These are phyloP conservation scores for Knipowitschia caucasica DNA, from an alignment of 2,797 vertebrate species.

Conservation along the genomic window DNA sequence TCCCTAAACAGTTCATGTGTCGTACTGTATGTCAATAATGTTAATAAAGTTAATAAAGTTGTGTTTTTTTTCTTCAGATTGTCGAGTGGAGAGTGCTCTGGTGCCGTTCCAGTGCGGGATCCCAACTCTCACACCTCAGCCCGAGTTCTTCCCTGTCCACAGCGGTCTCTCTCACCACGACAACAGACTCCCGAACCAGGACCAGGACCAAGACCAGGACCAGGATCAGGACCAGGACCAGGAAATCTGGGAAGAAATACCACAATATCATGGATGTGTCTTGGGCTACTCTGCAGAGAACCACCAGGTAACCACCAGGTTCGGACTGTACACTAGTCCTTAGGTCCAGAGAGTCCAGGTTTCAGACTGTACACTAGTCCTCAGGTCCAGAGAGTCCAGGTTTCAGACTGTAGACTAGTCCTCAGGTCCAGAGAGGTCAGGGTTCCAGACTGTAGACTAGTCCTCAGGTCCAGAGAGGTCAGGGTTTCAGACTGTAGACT, in stretches of 20 bases:
- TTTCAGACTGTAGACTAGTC: too few relatives aligned
- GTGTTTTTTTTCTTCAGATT: slow-evolving; percentile 63
- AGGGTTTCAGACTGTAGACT: too few relatives aligned
- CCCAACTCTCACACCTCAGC: slow-evolving; percentile 57
- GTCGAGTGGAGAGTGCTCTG: slow-evolving; percentile 71
- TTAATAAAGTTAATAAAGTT: not conserved
- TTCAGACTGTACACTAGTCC: too few relatives aligned
- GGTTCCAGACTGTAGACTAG: too few relatives aligned
- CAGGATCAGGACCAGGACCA: slow-evolving; percentile 50
- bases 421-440: too few relatives aligned
- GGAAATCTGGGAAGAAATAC: slow-evolving; percentile 72
- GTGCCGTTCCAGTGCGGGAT: slow-evolving; percentile 69
- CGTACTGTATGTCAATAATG: too few relatives aligned
- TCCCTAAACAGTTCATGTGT: too few relatives aligned
- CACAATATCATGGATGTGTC: slow-evolving; percentile 66
- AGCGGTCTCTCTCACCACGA: slow-evolving; percentile 25
- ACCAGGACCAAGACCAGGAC: slow-evolving; percentile 44
- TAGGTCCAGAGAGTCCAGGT: too few relatives aligned
- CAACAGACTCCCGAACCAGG: slow-evolving; percentile 1
- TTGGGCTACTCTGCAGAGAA: slow-evolving; percentile 75
- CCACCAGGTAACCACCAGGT: slow-evolving; percentile 82
- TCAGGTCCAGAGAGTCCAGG: too few relatives aligned
- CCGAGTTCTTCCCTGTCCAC: slow-evolving; percentile 32
- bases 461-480: too few relatives aligned
- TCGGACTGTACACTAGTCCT: too few relatives aligned